Conservation (phyloP, 1,140 invertebrate species). For the Lordiphosa stackelbergi region DNA sequence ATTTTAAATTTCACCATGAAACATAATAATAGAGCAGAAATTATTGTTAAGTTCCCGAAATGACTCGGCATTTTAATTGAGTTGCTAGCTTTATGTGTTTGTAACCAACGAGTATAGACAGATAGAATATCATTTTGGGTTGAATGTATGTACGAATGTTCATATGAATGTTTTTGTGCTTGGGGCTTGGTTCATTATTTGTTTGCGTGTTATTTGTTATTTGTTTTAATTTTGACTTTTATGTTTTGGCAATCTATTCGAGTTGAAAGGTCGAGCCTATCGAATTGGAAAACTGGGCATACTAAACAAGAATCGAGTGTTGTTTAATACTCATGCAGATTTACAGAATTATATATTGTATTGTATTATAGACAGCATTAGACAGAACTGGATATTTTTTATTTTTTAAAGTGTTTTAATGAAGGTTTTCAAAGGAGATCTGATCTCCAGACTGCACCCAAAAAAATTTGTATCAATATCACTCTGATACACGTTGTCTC, state of each 20-base stretch:
- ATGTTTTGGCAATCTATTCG: slow-evolving; percentile 30
- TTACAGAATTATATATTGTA: too few relatives aligned
- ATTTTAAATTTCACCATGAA: slow-evolving; percentile 36
- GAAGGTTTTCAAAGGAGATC: too few relatives aligned
- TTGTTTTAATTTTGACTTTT: slow-evolving; percentile 41
- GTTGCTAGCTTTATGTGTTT: background rate
- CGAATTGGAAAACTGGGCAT: too few relatives aligned
- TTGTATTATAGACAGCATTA: too few relatives aligned
- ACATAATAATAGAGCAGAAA: slow-evolving; percentile 20
- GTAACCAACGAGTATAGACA: background rate
- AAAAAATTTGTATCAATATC: too few relatives aligned
- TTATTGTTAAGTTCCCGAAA: background rate
- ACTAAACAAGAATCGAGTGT: too few relatives aligned
- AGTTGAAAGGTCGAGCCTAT: background rate
- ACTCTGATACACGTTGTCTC: too few relatives aligned
- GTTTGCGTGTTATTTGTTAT: slow-evolving; percentile 31
- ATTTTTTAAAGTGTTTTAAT: too few relatives aligned
- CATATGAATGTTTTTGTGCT: background rate
- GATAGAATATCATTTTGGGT: background rate
- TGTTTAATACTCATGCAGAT: too few relatives aligned
- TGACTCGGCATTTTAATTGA: slow-evolving; percentile 3
- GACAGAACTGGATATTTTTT: too few relatives aligned
- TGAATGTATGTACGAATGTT: background rate
- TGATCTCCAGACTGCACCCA: too few relatives aligned
- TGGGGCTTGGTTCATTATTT: slow-evolving; percentile 2